Base-by-base conservation (phyloP, 1,140 invertebrate genomes). In the Andricus grossulariae region DNA sequence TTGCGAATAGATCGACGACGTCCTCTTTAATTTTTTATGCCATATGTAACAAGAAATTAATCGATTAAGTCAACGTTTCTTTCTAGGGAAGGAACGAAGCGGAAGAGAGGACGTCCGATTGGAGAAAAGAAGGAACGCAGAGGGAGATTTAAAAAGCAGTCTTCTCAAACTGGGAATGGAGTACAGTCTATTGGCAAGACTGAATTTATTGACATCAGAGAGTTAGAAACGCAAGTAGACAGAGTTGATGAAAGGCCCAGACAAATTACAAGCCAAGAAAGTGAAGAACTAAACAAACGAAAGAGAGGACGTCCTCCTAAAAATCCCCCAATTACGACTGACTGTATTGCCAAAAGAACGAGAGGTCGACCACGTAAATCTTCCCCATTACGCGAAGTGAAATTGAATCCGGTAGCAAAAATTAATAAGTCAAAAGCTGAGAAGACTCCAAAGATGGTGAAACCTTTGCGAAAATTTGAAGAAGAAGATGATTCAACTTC, bases 1-100 rank as follows among this genome's bases (percentile, higher is more conserved):
- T 45, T 45, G 10, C 39, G 10, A 45, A 45, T 45, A 45, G 39
- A 32, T 45, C n/a, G n/a, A 7, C 39, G 39, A 45, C 39, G 39
- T 11, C 39, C 39, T 45, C 8, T 45, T 45, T 45, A 4, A 45
- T 45, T 45, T 8, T 45, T 45, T 45, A 11, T 45, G 39, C 39
- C 39, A 45, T 11, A 32, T 16, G 60, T 25, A 71, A 49, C 60
- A 49, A 16, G 45, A 57, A 55, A 49, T 32, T 57, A 50, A 71
- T 70, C 49, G 11, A 70, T 50, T 50, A 18, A 70, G 74, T 51
- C 60, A 32, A n/a, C 60, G 50, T 39, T 71, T 66, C 21, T 39
- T 66, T 66, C 60, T 66, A 66, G 60, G 60, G 21, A 39, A 39
- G 60, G 60, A 16, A 66, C 60, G 15, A 39, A 11, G 32, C 25